phyloP scores from a whole-genome alignment of 2,888 invertebrate species.

The Leptopilina drosophilae region DNA sequence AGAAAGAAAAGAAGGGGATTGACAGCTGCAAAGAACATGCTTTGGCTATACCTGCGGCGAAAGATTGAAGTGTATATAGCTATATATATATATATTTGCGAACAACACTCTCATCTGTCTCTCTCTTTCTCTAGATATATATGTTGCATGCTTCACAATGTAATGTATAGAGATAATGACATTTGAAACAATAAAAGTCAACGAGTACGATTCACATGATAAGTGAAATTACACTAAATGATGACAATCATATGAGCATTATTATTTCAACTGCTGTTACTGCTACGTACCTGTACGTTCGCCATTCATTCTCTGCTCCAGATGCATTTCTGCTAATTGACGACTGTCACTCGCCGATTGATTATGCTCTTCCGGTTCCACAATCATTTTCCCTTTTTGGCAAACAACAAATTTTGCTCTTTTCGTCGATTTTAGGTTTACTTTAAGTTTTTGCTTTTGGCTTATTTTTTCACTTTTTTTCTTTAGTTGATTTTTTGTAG shows the following conservation, averaged over 20 bases:
- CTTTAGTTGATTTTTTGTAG: no score
- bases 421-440: no score
- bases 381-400: background rate
- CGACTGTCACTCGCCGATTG: conserved; percentile 3
- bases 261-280: no score
- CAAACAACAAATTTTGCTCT: no score
- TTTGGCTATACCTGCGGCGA: conserved; percentile 29
- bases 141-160: no score
- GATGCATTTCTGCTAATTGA: conserved; percentile 24
- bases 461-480: no score
- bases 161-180: no score
- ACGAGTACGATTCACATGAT: conserved; percentile 14
- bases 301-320: conserved; percentile 36
- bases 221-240: conserved; percentile 3
- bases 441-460: no score
- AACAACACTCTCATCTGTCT: background rate
- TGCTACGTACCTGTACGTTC: conserved; percentile 33
- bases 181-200: conserved; percentile 6
- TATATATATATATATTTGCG: background rate
- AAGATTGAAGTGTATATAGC: background rate
- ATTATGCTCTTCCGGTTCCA: background rate
- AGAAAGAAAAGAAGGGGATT: conserved; percentile 25
- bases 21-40: conserved; percentile 35
- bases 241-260: background rate
- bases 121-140: no score